Evolutionary conservation across 2,797 vertebrate species (phyloP), one percentile per base, ranked within the genome.

Genomic region (Menidia menidia): DNA sequence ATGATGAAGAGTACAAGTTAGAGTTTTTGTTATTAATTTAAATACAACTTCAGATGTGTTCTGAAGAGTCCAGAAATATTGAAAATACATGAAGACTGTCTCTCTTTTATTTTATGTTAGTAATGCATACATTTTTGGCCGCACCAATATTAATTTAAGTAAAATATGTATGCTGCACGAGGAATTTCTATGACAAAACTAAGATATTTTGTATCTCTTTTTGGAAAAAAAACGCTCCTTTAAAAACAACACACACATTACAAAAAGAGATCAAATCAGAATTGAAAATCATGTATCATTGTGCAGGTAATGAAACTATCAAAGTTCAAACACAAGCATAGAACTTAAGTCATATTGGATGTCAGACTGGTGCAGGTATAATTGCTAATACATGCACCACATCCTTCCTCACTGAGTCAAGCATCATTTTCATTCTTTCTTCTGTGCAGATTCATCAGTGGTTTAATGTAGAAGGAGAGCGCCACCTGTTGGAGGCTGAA

Each of bases 401-500:
- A 39, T 0, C 35, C 10, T 19, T 33, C 4, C 7, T 5, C 13
- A 41, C 35, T 14, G 35, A 6, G 13, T 25, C 3, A 12, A 19
- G 39, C 15, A 33, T 31, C 59, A 10, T 47, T 52, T 30, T 53
- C 58, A 18, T 31, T 13, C 16, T 6, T 52, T 6, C 14, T 0
- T 69, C 33, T 59, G 12, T 71, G 33, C 86, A 98, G 97, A 92
- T 98, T 73, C 94, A 91, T 18, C 76, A 92, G 71, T 98, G 97
- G 97, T 94, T 98, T 85, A 91, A 93, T 0, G 87, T 84, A 16
- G 95, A 96, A 75, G 97, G 95, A n/a, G 95, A 94, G 4, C 81
- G 39, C 0, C 89, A 81, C 72, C 92, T 98, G 60, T 85, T 87
- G 69, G 92, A 92, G 25, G 93, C 95, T 39, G 91, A 91, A 18